Conservation (phyloP, 1,140 invertebrate genomes). For the Drosophila nebulosa region DNA sequence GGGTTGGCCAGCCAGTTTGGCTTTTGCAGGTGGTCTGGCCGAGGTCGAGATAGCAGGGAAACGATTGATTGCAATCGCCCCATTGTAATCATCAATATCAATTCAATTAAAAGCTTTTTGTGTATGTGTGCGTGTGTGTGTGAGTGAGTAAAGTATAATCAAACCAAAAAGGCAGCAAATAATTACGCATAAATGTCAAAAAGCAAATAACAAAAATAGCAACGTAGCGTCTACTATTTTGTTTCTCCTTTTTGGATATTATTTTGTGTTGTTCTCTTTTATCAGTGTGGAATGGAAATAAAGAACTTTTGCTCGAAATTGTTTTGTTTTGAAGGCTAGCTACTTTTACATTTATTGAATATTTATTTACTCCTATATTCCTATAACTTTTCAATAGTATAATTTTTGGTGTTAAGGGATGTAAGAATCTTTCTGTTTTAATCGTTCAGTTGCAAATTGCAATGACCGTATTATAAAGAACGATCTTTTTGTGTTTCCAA, state of each 20-base stretch:
- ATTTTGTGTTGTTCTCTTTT: conserved; percentile 19
- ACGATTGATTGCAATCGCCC: conserved; percentile 43
- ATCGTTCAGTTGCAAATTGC: no score
- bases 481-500: no score
- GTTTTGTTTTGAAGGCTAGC: conserved; percentile 9
- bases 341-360: conserved; percentile 6
- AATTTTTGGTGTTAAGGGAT: no score
- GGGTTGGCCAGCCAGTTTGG: conserved; percentile 26
- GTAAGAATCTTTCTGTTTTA: no score
- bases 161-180: conserved; percentile 33
- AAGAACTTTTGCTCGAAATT: neutral
- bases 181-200: conserved; percentile 39
- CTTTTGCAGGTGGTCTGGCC: conserved; percentile 33
- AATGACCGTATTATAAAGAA: no score
- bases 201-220: conserved; percentile 24
- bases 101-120: conserved; percentile 49
- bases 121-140: neutral
- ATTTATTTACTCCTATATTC: no score
- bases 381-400: no score
- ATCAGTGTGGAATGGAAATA: neutral
- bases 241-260: conserved; percentile 4
- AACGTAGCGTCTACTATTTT: neutral
- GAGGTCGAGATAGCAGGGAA: neutral
- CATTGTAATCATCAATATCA: conserved; percentile 56
- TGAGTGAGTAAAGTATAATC: conserved; percentile 35